Percentiles rank a stretch among this genome's conserved stretches.
Conservation (phyloP, 2,888 invertebrate genomes). For the Brachynemurus nebulosus region DNA sequence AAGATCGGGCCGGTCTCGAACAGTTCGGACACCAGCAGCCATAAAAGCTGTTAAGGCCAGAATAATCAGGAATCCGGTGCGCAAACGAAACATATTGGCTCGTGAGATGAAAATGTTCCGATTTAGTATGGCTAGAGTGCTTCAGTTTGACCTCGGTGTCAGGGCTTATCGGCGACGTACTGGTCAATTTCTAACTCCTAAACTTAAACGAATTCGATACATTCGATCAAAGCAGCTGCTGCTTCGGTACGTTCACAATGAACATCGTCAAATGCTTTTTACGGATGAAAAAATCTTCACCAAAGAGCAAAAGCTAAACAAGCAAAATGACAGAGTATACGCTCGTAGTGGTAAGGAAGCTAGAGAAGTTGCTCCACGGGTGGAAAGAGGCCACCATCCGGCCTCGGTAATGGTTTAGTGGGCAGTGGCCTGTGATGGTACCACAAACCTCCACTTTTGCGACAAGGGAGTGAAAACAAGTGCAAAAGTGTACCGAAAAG, state of each 20-base stretch:
- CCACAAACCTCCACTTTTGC: slow-evolving; percentile 18
- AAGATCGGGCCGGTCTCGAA: not conserved
- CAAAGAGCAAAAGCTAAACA: slow-evolving; percentile 14
- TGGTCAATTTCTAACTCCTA: too few species aligned
- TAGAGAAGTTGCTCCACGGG: slow-evolving; percentile 11
- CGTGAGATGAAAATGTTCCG: not conserved
- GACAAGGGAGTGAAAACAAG: slow-evolving; percentile 17
- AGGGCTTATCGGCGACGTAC: too few species aligned
- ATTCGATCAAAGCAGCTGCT: too few species aligned
- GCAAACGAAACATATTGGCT: not conserved
- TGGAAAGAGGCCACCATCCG: slow-evolving; percentile 15
- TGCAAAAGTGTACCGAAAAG: slow-evolving; percentile 15
- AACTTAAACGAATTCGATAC: too few species aligned
- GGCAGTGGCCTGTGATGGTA: slow-evolving; percentile 15
- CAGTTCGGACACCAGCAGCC: not conserved
- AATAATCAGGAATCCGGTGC: not conserved
- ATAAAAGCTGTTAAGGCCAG: slow-evolving; percentile 2
- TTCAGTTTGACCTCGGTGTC: too few species aligned
- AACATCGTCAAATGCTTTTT: slow-evolving; percentile 5
- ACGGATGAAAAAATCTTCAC: slow-evolving; percentile 15
- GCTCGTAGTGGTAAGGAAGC: slow-evolving; percentile 13
- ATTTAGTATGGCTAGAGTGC: too few species aligned
- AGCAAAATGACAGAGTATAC: slow-evolving; percentile 17
- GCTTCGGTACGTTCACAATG: too few species aligned
- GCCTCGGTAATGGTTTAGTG: slow-evolving; percentile 19